phyloP scores from a whole-genome alignment of 2,797 vertebrate genomes.

The Octomys mimax region DNA sequence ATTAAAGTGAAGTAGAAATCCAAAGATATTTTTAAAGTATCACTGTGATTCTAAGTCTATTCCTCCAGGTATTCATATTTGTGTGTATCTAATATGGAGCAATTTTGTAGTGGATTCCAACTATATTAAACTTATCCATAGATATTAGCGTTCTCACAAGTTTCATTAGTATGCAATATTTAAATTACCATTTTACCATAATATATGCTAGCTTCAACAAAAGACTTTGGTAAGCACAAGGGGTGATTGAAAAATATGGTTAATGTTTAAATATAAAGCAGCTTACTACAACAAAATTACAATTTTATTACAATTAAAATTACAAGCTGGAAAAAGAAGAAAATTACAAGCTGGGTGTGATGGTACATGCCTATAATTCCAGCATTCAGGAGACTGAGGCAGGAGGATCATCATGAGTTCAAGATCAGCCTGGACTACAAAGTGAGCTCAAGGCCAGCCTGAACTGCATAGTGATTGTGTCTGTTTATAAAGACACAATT shows the following conservation, averaged over 20 bases:
- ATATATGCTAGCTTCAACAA: neutral
- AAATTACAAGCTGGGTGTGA: neutral
- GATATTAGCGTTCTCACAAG: neutral
- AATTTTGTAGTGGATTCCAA: slow-evolving; percentile 4
- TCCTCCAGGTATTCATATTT: slow-evolving; percentile 12
- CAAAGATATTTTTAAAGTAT: slow-evolving; percentile 38
- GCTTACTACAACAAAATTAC: neutral
- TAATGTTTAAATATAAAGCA: neutral
- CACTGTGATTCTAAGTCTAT: neutral
- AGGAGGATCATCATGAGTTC: too few species aligned
- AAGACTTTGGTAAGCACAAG: neutral
- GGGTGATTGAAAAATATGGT: neutral
- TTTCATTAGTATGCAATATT: slow-evolving; percentile 19
- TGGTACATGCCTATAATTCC: too few species aligned
- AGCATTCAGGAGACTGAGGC: too few species aligned
- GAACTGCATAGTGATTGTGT: too few species aligned
- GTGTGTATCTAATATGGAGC: neutral
- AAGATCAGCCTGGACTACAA: too few species aligned
- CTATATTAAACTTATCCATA: neutral
- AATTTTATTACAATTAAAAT: neutral
- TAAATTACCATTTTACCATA: slow-evolving; percentile 4
- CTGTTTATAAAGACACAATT: too few species aligned
- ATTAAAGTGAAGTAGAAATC: slow-evolving; percentile 21
- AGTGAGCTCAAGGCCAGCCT: too few species aligned
- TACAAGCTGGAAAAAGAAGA: neutral